These are phyloP conservation scores for Coleophora deauratella DNA, from an alignment of 2,888 invertebrate species.

Conservation along the genomic window DNA sequence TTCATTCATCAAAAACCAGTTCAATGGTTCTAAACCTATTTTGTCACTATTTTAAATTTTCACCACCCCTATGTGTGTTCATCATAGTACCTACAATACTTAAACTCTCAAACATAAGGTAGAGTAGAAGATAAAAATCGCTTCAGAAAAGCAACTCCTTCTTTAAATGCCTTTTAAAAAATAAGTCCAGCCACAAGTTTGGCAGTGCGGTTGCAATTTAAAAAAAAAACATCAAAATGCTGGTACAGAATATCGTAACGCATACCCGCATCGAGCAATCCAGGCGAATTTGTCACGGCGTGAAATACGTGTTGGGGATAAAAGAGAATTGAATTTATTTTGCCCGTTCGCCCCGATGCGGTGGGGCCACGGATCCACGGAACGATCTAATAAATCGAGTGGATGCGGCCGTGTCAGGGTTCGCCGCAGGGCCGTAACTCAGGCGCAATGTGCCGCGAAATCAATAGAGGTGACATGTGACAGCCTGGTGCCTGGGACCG, in stretches of 20 bases:
- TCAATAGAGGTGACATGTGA: constrained; percentile 52
- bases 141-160: too few relatives aligned
- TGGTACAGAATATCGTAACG: constrained; percentile 13
- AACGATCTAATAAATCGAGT: constrained; percentile 65
- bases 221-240: too few relatives aligned
- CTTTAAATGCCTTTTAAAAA: too few relatives aligned
- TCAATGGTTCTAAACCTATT: too few relatives aligned
- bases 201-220: too few relatives aligned
- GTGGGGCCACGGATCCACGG: constrained; percentile 20
- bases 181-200: too few relatives aligned
- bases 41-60: too few relatives aligned
- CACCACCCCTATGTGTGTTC: too few relatives aligned
- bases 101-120: too few relatives aligned
- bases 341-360: constrained; percentile 55
- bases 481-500: constrained; percentile 15
- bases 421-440: constrained; percentile 60
- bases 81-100: too few relatives aligned
- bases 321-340: constrained; percentile 57
- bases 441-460: constrained; percentile 67
- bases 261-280: constrained; percentile 45
- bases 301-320: constrained; percentile 49
- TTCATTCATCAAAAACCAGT: too few relatives aligned
- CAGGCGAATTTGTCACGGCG: constrained; percentile 48
- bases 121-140: too few relatives aligned
- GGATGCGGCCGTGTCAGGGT: constrained; percentile 54